phyloP scores from a whole-genome alignment of 2,888 invertebrate genomes.

The Polylopha cassiicola region DNA sequence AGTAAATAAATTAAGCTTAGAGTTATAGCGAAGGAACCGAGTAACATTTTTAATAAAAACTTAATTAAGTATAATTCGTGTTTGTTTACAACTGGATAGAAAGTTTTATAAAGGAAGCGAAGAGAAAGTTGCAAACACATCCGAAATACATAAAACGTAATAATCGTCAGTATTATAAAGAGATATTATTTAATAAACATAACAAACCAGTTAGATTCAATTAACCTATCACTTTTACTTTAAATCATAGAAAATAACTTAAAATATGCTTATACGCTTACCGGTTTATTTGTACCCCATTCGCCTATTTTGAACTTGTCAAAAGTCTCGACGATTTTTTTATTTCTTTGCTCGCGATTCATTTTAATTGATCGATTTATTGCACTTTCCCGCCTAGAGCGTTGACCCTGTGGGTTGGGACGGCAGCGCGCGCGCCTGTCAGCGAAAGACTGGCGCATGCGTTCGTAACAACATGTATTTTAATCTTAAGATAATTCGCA shows the following conservation, averaged over 20 bases:
- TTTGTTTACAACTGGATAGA: constrained; percentile 24
- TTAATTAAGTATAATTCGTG: not conserved
- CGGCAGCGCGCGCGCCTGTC: constrained; percentile 52
- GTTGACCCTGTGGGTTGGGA: constrained; percentile 40
- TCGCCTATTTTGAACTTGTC: constrained; percentile 65
- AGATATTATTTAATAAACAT: too few relatives aligned
- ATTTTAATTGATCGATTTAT: constrained; percentile 37
- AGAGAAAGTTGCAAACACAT: constrained; percentile 25
- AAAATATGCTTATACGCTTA: too few relatives aligned
- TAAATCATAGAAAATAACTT: too few relatives aligned
- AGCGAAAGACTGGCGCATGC: constrained; percentile 45
- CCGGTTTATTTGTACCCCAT: constrained; percentile 56
- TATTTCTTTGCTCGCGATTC: constrained; percentile 66
- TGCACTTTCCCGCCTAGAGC: constrained; percentile 56
- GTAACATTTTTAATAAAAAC: too few relatives aligned
- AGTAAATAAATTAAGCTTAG: too few relatives aligned
- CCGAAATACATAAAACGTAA: too few relatives aligned
- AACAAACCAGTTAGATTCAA: too few relatives aligned
- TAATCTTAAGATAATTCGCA: constrained; percentile 10
- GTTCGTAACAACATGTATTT: constrained; percentile 5
- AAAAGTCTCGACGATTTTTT: constrained; percentile 64
- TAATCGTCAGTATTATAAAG: too few relatives aligned
- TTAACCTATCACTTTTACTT: too few relatives aligned
- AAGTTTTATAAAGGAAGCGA: constrained; percentile 23
- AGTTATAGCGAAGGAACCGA: too few relatives aligned